Percentiles rank a stretch among this genome's conserved stretches.
Conservation (phyloP, 2,797 vertebrate genomes). For the Leptatherina wallacei region DNA sequence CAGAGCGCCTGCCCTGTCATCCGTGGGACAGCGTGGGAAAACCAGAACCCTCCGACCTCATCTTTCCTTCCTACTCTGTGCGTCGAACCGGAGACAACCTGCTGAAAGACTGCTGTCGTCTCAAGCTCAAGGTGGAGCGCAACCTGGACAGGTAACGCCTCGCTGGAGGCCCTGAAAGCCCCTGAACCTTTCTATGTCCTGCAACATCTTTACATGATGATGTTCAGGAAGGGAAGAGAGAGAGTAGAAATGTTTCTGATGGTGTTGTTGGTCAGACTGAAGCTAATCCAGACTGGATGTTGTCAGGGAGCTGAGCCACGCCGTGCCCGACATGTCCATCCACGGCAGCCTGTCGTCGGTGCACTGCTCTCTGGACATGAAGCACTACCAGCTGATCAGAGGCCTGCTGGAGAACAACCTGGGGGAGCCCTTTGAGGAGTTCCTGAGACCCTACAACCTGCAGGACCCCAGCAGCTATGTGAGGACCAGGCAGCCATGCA, state of each 20-base stretch:
- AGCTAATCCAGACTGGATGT: not conserved
- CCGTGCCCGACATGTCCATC: slow-evolving; percentile 92
- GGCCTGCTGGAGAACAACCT: slow-evolving; percentile 95
- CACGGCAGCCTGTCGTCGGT: slow-evolving; percentile 94
- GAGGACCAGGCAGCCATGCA: slow-evolving; percentile 62
- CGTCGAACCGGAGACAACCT: slow-evolving; percentile 90
- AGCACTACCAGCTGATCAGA: slow-evolving; percentile 92
- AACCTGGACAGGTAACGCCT: slow-evolving; percentile 91
- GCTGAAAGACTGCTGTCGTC: slow-evolving; percentile 90
- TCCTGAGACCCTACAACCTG: slow-evolving; percentile 93
- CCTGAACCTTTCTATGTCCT: too few relatives aligned
- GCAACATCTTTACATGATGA: too few relatives aligned
- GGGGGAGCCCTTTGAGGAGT: slow-evolving; percentile 94
- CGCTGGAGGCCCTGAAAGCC: too few relatives aligned
- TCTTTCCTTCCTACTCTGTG: slow-evolving; percentile 91
- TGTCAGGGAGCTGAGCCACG: slow-evolving; percentile 91
- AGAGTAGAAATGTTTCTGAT: too few relatives aligned
- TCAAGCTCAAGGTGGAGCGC: slow-evolving; percentile 93
- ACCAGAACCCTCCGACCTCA: slow-evolving; percentile 79
- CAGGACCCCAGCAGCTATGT: slow-evolving; percentile 95
- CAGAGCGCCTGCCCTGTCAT: slow-evolving; percentile 83
- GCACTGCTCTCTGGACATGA: slow-evolving; percentile 92
- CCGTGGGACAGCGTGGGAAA: slow-evolving; percentile 73
- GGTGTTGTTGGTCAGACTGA: too few relatives aligned
- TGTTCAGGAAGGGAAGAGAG: too few relatives aligned